Percentiles rank a stretch among this genome's conserved stretches.
phyloP scores from a whole-genome alignment of 1,140 invertebrate species.

The Laodelphax striatellus region DNA sequence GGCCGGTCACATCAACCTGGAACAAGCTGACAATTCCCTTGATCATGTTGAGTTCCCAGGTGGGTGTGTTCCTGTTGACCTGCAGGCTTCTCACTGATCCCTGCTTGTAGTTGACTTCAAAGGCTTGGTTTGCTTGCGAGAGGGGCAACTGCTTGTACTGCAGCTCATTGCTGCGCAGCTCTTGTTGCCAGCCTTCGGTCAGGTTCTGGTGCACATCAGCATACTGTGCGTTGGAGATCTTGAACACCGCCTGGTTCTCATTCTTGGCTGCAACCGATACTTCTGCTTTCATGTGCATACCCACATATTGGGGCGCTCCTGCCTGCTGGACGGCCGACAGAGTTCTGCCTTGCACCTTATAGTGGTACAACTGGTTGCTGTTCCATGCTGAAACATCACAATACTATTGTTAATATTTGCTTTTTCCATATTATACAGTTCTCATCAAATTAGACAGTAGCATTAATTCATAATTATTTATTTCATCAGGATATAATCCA shows the following conservation, averaged over 20 bases:
- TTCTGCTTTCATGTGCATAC: conserved; percentile 39
- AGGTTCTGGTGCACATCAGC: conserved; percentile 41
- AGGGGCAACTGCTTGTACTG: conserved; percentile 37
- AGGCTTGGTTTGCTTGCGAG: conserved; percentile 35
- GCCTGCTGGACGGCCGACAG: conserved; percentile 39
- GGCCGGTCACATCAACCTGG: conserved; percentile 44
- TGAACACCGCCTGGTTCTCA: conserved; percentile 24
- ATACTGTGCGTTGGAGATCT: conserved; percentile 37
- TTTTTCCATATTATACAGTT: too few species aligned
- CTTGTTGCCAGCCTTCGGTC: conserved; percentile 31
- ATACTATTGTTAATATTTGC: too few species aligned
- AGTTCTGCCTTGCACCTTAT: conserved; percentile 43
- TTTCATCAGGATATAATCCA: too few species aligned
- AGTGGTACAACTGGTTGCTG: conserved; percentile 42
- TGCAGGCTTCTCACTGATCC: conserved; percentile 39
- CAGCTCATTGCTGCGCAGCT: conserved; percentile 34
- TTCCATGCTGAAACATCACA: conserved; percentile 35
- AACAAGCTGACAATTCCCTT: conserved; percentile 50
- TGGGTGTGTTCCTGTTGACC: conserved; percentile 36
- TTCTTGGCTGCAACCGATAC: conserved; percentile 38
- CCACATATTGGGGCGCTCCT: conserved; percentile 34
- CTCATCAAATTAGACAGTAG: too few species aligned
- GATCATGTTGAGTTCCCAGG: conserved; percentile 52
- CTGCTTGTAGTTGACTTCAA: conserved; percentile 44
- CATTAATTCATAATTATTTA: too few species aligned